Base-by-base conservation (phyloP, 2,888 invertebrate genomes). In the Himalopsyche anomala region DNA sequence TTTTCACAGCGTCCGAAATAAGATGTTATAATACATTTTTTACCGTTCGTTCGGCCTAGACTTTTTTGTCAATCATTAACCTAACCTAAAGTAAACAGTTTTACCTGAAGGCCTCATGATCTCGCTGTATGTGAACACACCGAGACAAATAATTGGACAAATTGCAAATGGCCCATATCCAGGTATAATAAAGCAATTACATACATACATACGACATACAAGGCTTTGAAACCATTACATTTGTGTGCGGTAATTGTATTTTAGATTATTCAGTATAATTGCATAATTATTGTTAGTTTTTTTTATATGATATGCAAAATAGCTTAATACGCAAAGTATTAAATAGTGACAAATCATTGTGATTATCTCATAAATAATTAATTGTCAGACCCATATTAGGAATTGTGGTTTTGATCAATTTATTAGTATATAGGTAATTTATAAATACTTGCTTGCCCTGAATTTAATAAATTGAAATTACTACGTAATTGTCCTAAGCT, bases 31-130 rank as follows among this genome's bases (percentile, higher is more conserved):
- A 38, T 74, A 74, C 12, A 36, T 74, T 74, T 69, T 74, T 74
- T 74, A 74, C 74, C 74, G 74, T 74, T 74, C 36, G 11, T 38
- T 74, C 74, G 74, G 74, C 74, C 74, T 74, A 74, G 74, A 74
- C 74, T 74, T 74, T 45, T 69, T 74, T 74, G 38, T 12, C 74
- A 74, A 36, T 12, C 74, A 74, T 74, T 74, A 74, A 38, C 74
- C 74, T 36, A 74, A 74, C 38, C 28, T 74, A 74, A 74, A 74
- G 74, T 74, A 38, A 74, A 74, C 74, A 74, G 74, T 74, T 74
- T 74, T 74, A 74, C 74, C 36, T 38, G 74, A 74, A 74, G 74
- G 74, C 36, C 36, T 74, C 36, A 12, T 36, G 36, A 74, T 74
- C 74, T 74, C 12, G 74, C 12, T 74, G 36, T 38, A 19, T 74